These are phyloP conservation scores for Pantala flavescens DNA, from an alignment of 1,140 invertebrate species.

Conservation along the genomic window DNA sequence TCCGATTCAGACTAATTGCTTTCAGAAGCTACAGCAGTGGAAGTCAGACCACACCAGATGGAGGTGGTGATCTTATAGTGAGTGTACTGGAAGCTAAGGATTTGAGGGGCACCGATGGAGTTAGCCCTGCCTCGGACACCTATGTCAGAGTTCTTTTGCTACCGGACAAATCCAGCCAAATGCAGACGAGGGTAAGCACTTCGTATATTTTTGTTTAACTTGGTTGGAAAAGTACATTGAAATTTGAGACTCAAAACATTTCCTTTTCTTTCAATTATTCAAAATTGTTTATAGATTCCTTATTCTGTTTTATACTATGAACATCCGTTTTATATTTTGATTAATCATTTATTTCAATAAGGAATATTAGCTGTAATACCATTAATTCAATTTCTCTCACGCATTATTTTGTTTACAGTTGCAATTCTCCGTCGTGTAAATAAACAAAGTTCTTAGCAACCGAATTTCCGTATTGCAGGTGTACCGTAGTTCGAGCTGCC, in stretches of 20 bases:
- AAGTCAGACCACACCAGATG: no score
- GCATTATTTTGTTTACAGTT: neutral
- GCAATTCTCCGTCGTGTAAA: constrained; percentile 18
- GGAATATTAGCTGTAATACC: neutral
- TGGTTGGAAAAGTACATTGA: no score
- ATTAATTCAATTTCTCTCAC: neutral
- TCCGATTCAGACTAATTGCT: no score
- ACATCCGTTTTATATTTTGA: no score
- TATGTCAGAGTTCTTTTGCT: constrained; percentile 63
- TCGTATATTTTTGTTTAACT: no score
- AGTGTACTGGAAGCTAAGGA: constrained; percentile 67
- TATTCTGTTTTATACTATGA: no score
- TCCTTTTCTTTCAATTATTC: no score
- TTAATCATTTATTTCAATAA: no score
- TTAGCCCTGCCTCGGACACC: constrained; percentile 47
- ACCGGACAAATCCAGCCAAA: constrained; percentile 57
- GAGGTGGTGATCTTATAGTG: constrained; percentile 58
- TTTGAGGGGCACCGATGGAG: constrained; percentile 45
- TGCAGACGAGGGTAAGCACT: constrained; percentile 54
- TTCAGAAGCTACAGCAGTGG: neutral
- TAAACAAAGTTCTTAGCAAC: no score
- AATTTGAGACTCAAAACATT: no score
- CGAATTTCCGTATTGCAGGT: no score
- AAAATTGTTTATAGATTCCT: no score
- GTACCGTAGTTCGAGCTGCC: constrained; percentile 51